Base-by-base conservation (phyloP, 2,797 vertebrate species). In the Sitta carolinensis region DNA sequence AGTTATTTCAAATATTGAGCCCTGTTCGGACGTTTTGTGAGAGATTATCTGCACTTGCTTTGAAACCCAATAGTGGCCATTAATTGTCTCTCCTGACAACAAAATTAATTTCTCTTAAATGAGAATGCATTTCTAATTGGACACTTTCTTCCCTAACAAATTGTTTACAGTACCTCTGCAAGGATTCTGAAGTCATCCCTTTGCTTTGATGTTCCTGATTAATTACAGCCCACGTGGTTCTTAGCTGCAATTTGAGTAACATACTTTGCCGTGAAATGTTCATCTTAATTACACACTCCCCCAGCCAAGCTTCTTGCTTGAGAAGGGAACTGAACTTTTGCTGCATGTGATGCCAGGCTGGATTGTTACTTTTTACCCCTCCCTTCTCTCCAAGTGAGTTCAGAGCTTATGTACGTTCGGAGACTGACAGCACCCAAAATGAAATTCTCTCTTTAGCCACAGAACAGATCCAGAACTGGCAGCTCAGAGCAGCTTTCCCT, bases 381-480 rank as follows among this genome's bases (percentile, higher is more conserved):
- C 26, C 11, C 36, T 93, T 83, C 82, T 74, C 58, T 93, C 73
- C 62, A 42, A 92, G 89, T 59, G 89, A 93, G 19, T 88, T 93
- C 73, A 84, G 91, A 84, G 77, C 86, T 95, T 63, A 57, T 30
- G 64, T 64, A 74, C 6, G 1, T 61, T 93, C 72, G 0, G n/a
- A 95, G 95, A 63, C 77, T 94, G 94, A 91, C 93, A 95, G 93
- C 90, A 83, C 90, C 90, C 90, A 90, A 89, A 84, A 94, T 84
- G 75, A 95, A 94, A 93, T 84, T 95, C 90, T 92, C 74, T 93
- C 94, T 89, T 93, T 87, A 95, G 86, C 63, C 77, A 57, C 74
- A 68, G 86, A 93, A 77, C 83, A 94, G 92, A 82, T 43, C 77
- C 86, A 73, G 78, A 94, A 18, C 86, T 94, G 94, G 92, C 94